Percentiles rank a stretch among this genome's conserved stretches.
These are phyloP conservation scores for Catharus ustulatus DNA, from an alignment of 2,797 vertebrate genomes.

Conservation along the genomic window DNA sequence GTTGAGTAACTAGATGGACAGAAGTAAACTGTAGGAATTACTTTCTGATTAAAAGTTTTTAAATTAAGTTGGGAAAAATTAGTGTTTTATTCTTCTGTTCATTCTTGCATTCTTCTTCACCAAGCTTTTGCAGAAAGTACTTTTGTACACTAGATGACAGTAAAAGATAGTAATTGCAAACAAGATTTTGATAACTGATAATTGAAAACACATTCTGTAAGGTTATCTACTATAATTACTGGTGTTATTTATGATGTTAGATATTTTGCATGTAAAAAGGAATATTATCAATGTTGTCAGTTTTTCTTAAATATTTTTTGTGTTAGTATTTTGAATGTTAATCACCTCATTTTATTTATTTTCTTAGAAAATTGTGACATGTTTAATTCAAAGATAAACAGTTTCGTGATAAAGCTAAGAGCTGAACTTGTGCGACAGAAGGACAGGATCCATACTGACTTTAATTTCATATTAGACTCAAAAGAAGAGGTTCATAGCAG, in stretches of 20 bases:
- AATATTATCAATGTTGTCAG: neutral
- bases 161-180: neutral
- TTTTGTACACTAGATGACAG: conserved; percentile 47
- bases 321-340: neutral
- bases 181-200: neutral
- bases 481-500: neutral
- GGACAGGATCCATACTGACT: neutral
- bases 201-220: neutral
- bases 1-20: neutral
- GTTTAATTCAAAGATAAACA: neutral
- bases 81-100: neutral
- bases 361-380: neutral
- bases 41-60: neutral
- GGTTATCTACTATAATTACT: neutral
- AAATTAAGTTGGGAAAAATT: neutral
- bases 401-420: neutral
- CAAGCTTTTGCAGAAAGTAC: neutral
- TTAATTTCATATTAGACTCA: neutral
- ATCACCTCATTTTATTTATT: neutral
- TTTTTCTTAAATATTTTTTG: neutral
- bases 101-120: neutral
- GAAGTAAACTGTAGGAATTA: neutral
- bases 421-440: neutral
- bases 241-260: neutral
- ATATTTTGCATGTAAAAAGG: neutral